These are phyloP conservation scores for Eumaeus atala DNA, from an alignment of 1,140 invertebrate genomes.

Conservation along the genomic window DNA sequence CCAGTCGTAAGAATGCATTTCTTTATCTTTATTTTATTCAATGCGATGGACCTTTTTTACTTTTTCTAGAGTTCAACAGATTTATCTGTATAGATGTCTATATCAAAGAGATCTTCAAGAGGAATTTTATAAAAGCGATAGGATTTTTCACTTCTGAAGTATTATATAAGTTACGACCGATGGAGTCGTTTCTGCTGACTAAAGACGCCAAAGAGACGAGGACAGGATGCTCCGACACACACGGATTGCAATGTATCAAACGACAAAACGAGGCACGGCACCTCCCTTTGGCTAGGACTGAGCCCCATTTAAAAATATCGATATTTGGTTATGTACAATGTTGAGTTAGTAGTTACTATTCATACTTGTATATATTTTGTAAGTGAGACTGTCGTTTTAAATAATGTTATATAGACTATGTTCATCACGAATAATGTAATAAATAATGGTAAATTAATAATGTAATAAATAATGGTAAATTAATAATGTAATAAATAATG, in stretches of 20 bases:
- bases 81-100: constrained; percentile 10
- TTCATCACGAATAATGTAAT: too few relatives aligned
- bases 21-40: constrained; percentile 16
- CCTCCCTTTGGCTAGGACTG: not conserved
- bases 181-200: constrained; percentile 2
- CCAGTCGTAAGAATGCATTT: constrained; percentile 21
- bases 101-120: not conserved
- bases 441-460: too few relatives aligned
- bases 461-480: too few relatives aligned
- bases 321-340: too few relatives aligned
- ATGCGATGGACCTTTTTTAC: constrained; percentile 16
- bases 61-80: not conserved
- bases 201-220: not conserved
- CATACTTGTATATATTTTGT: too few relatives aligned
- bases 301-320: not conserved
- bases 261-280: not conserved
- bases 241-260: constrained; percentile 1
- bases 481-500: too few relatives aligned
- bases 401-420: too few relatives aligned
- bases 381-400: not conserved
- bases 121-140: too few relatives aligned
- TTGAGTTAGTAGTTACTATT: too few relatives aligned
- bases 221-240: too few relatives aligned
- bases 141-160: too few relatives aligned
- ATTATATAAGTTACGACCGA: not conserved